phyloP scores from a whole-genome alignment of 2,888 invertebrate genomes.

The Cosmia trapezina region DNA sequence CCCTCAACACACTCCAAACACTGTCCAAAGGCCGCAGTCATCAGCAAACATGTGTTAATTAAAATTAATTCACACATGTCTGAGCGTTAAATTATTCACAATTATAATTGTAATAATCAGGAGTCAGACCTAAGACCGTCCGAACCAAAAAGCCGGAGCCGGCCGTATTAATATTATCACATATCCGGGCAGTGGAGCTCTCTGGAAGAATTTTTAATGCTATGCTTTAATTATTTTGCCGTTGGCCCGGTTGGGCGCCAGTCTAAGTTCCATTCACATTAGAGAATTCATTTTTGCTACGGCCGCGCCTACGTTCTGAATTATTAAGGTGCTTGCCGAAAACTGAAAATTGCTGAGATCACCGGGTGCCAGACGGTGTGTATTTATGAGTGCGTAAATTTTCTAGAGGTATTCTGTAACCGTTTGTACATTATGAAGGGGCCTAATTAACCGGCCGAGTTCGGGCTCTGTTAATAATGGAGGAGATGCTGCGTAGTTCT shows the following conservation, averaged over 20 bases:
- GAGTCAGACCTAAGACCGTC: slow-evolving; percentile 69
- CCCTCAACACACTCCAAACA: slow-evolving; percentile 5
- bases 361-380: slow-evolving; percentile 74
- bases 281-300: slow-evolving; percentile 89
- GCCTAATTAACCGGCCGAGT: slow-evolving; percentile 86
- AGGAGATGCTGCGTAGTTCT: slow-evolving; percentile 70
- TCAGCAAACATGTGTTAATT: slow-evolving; percentile 64
- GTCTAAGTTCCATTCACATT: slow-evolving; percentile 89
- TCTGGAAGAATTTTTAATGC: slow-evolving; percentile 90
- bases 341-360: slow-evolving; percentile 89
- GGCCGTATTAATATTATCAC: slow-evolving; percentile 89
- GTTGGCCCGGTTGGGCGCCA: slow-evolving; percentile 74
- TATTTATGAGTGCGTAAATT: slow-evolving; percentile 87
- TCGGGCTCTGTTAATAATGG: slow-evolving; percentile 74
- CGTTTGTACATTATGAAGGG: slow-evolving; percentile 88
- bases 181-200: slow-evolving; percentile 86
- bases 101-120: slow-evolving; percentile 71
- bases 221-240: slow-evolving; percentile 90
- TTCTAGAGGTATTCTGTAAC: slow-evolving; percentile 84
- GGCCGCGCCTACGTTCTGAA: slow-evolving; percentile 69
- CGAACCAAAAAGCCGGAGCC: slow-evolving; percentile 67
- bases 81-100: slow-evolving; percentile 66
- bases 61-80: slow-evolving; percentile 67
- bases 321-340: slow-evolving; percentile 82
- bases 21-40: slow-evolving; percentile 35